Conservation (phyloP, 2,113 vertebrate species). For the Aramus guarauna region DNA sequence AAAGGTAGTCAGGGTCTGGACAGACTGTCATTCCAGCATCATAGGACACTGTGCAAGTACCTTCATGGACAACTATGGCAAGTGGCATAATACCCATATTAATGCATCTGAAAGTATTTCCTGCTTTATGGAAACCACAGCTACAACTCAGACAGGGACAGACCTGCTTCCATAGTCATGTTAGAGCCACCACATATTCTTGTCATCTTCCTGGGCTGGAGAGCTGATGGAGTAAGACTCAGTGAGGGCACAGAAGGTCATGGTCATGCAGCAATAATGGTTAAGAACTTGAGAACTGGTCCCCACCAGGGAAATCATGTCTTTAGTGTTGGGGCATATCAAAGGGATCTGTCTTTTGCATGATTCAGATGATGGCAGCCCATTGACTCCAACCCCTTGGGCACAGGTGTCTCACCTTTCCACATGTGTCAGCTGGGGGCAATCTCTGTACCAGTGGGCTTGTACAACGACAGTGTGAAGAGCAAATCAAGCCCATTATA, state of each 20-base stretch:
- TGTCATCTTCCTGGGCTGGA: neutral
- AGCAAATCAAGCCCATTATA: neutral
- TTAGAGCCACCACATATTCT: neutral
- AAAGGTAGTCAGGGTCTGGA: neutral
- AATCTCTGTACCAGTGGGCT: neutral
- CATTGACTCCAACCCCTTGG: neutral
- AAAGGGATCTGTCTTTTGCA: neutral
- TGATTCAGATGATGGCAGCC: neutral
- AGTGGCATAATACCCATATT: neutral
- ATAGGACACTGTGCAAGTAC: neutral
- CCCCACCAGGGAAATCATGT: neutral
- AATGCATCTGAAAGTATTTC: neutral
- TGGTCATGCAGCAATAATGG: neutral
- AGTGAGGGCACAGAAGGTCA: neutral
- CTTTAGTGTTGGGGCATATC: neutral
- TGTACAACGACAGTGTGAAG: fast-evolving
- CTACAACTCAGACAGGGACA: neutral
- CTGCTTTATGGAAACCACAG: neutral
- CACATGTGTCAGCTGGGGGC: neutral
- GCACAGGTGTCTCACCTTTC: neutral
- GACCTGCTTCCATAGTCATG: neutral
- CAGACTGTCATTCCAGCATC: neutral
- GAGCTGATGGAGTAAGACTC: neutral
- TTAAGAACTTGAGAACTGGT: neutral
- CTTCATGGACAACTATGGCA: neutral